Conservation (phyloP, 2,888 invertebrate species). For the Biston betularia region DNA sequence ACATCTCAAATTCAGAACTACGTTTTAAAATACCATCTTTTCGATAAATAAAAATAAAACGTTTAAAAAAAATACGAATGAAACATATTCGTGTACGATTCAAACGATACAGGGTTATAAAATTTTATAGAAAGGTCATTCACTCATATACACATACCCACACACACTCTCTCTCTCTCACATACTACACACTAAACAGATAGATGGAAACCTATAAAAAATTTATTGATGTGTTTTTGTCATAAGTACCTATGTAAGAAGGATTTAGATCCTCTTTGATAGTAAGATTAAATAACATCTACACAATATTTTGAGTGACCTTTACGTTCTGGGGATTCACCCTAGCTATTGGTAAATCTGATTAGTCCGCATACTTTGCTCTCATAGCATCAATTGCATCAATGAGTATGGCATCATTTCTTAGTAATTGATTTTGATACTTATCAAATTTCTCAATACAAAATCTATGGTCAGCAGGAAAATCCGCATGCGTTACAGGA, state of each 20-base stretch:
- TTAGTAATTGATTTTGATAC: background rate
- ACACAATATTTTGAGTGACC: background rate
- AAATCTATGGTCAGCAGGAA: slow-evolving; percentile 6
- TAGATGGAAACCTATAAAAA: no score
- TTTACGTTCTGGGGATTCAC: background rate
- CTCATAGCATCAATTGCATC: background rate
- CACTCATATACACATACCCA: no score
- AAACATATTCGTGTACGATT: no score
- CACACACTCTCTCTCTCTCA: no score
- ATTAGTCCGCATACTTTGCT: background rate
- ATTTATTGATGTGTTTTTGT: no score
- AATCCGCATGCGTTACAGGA: background rate
- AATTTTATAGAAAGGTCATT: no score
- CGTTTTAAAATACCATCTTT: no score
- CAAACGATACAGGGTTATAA: no score
- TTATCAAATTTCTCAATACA: background rate
- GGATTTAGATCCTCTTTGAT: background rate
- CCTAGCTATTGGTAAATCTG: background rate
- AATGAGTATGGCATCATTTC: slow-evolving; percentile 3
- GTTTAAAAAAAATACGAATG: no score
- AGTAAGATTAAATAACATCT: background rate
- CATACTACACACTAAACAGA: no score
- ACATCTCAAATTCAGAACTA: no score
- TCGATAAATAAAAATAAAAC: no score
- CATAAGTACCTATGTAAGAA: background rate